phyloP scores from a whole-genome alignment of 1,140 invertebrate species.

The Diuraphis noxia region DNA sequence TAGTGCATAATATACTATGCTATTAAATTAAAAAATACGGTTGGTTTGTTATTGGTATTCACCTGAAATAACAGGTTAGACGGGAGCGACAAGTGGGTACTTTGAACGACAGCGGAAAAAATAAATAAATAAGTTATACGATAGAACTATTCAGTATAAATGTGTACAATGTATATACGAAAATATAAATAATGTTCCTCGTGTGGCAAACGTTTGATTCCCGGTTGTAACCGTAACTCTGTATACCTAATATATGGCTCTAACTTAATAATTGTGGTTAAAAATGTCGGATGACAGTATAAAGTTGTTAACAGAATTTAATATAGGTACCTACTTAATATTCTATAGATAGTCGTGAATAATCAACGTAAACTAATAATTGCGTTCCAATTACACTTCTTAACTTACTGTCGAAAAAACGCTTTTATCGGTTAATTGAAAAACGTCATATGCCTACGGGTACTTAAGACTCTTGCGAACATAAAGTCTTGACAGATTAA shows the following conservation, averaged over 20 bases:
- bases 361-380: not conserved
- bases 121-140: not conserved
- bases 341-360: not conserved
- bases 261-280: not conserved
- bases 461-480: not conserved
- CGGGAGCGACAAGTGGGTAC: not conserved
- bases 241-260: not conserved
- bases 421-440: not conserved
- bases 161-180: not conserved
- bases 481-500: not conserved
- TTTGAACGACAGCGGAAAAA: not conserved
- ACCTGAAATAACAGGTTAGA: not conserved
- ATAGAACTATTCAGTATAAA: not conserved
- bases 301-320: not conserved
- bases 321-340: not conserved
- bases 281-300: not conserved
- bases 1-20: not conserved
- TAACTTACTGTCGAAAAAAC: not conserved
- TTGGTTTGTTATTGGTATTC: not conserved
- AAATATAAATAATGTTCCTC: not conserved
- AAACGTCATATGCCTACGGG: not conserved
- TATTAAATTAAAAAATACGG: not conserved
- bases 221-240: not conserved
- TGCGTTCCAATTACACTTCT: not conserved
- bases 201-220: not conserved